These are phyloP conservation scores for Hippolais icterina DNA, from an alignment of 2,113 vertebrate genomes.

Conservation along the genomic window DNA sequence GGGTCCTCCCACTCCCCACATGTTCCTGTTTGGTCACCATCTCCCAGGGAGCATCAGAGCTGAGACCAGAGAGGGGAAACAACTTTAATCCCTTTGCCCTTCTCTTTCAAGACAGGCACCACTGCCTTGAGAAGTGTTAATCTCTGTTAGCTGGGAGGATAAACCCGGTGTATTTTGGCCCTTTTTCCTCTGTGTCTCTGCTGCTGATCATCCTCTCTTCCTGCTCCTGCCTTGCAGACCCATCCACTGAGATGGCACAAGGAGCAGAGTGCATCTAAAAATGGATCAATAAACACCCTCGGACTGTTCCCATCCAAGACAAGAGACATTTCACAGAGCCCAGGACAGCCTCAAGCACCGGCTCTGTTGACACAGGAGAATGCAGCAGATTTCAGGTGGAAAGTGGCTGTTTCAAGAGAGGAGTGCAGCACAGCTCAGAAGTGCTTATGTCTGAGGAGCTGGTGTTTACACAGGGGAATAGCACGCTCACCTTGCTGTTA, in stretches of 20 bases:
- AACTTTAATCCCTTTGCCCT: neutral
- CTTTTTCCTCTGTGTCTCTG: neutral
- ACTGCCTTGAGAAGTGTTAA: too few relatives aligned
- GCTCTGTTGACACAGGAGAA: neutral
- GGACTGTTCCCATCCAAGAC: neutral
- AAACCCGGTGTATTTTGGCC: neutral
- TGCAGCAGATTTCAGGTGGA: neutral
- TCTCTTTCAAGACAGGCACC: neutral
- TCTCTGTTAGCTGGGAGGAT: neutral
- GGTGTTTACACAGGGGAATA: constrained; percentile 26
- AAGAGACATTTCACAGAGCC: neutral
- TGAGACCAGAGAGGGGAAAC: neutral
- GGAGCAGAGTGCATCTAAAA: neutral
- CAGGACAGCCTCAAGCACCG: neutral
- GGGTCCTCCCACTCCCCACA: neutral
- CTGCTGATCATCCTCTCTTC: neutral
- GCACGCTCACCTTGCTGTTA: neutral
- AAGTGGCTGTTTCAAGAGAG: neutral
- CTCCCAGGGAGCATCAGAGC: neutral
- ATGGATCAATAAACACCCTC: neutral
- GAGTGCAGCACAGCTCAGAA: neutral
- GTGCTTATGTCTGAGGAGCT: neutral
- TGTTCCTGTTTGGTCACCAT: neutral
- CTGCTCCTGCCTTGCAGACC: neutral
- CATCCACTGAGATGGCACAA: neutral